These are phyloP conservation scores for Candoia aspera DNA, from an alignment of 2,113 vertebrate species.

Conservation along the genomic window DNA sequence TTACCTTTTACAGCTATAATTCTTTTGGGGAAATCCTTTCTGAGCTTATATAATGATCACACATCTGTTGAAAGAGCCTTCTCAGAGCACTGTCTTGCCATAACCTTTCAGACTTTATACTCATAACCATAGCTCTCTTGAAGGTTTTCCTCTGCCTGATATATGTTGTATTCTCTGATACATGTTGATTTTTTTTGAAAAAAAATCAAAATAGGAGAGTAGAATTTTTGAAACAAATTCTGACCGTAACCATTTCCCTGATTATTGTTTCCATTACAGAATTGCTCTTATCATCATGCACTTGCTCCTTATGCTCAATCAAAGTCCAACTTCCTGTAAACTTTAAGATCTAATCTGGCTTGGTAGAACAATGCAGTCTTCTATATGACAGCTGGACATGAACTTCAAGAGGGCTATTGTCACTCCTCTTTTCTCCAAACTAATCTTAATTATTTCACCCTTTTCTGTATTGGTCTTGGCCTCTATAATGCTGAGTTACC, in stretches of 20 bases:
- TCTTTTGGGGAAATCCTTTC: slow-evolving; percentile 24
- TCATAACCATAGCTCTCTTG: not conserved
- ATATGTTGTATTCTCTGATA: not conserved
- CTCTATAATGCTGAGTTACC: not conserved
- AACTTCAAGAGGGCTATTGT: not conserved
- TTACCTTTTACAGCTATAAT: not conserved
- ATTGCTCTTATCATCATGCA: not conserved
- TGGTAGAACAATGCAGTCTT: not conserved
- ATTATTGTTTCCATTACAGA: not conserved
- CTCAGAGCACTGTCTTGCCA: not conserved
- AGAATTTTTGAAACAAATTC: not conserved
- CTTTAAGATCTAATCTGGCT: not conserved
- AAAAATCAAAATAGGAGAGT: not conserved
- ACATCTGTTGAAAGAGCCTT: slow-evolving; percentile 12
- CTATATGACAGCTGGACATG: not conserved
- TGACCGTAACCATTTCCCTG: not conserved
- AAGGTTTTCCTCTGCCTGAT: not conserved
- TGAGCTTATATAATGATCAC: not conserved
- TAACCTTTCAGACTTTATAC: not conserved
- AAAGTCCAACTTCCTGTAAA: not conserved
- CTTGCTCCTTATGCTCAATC: not conserved
- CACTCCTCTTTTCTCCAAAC: not conserved
- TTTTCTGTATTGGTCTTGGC: not conserved
- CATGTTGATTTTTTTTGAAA: too few relatives aligned
- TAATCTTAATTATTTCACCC: not conserved